Evolutionary conservation across 2,797 vertebrate species (phyloP).

Genomic region (Aotus griseimembra): DNA sequence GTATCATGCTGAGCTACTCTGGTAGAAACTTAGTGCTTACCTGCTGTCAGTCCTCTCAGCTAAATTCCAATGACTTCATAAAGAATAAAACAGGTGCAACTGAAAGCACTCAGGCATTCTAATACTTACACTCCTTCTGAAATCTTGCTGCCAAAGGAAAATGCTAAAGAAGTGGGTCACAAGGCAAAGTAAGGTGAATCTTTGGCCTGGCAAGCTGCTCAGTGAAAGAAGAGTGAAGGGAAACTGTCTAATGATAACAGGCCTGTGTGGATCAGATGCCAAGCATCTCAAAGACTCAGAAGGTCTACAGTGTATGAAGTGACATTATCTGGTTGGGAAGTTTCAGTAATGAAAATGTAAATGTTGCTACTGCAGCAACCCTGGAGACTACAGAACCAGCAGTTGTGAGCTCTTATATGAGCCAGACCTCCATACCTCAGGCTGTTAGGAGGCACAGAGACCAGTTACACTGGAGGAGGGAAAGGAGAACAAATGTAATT

Average conservation of each 20-base stretch:
- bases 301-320: slow-evolving; percentile 36
- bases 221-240: neutral
- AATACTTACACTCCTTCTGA: slow-evolving; percentile 18
- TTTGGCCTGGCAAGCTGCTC: slow-evolving; percentile 12
- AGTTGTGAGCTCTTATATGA: slow-evolving; percentile 49
- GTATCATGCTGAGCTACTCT: slow-evolving; percentile 49
- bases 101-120: slow-evolving; percentile 54
- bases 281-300: slow-evolving; percentile 56
- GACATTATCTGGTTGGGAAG: slow-evolving; percentile 71
- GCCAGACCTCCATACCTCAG: slow-evolving; percentile 59
- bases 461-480: slow-evolving; percentile 44
- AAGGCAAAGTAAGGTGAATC: slow-evolving; percentile 37
- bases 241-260: slow-evolving; percentile 52
- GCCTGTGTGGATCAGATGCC: neutral
- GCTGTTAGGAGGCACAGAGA: slow-evolving; percentile 3
- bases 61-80: slow-evolving; percentile 63
- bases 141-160: slow-evolving; percentile 65
- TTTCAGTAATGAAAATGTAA: slow-evolving; percentile 73
- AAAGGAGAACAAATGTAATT: neutral
- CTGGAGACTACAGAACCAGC: slow-evolving; percentile 41
- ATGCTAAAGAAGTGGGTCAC: slow-evolving; percentile 62
- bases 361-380: slow-evolving; percentile 63
- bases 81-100: slow-evolving; percentile 68
- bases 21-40: slow-evolving; percentile 52
- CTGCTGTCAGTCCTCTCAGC: slow-evolving; percentile 48